phyloP scores from a whole-genome alignment of 2,797 vertebrate species.

The Tangara arthus region DNA sequence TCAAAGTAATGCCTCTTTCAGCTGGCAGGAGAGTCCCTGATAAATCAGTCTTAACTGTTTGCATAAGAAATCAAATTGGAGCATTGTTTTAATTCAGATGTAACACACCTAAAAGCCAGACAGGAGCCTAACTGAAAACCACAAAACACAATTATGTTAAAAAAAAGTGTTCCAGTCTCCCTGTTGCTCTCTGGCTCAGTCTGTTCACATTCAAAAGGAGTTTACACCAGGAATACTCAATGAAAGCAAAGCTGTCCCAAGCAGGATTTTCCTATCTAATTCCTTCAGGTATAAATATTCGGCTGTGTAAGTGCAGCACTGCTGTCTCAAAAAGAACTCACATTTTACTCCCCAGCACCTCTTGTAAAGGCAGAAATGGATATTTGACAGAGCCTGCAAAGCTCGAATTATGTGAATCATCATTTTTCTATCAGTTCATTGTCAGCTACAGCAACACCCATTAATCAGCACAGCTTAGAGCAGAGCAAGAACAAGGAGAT shows the following conservation, averaged over 20 bases:
- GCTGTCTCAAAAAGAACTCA: not conserved
- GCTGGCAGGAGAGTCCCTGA: not conserved
- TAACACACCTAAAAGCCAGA: not conserved
- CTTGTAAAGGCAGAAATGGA: not conserved
- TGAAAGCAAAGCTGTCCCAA: not conserved
- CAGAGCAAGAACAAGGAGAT: not conserved
- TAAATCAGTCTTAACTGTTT: not conserved
- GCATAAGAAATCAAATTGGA: not conserved
- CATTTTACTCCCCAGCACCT: not conserved
- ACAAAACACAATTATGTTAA: not conserved
- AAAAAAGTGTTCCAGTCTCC: not conserved
- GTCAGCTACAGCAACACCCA: constrained; percentile 30
- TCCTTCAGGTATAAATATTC: not conserved
- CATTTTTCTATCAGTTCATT: constrained; percentile 36
- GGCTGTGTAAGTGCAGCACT: not conserved
- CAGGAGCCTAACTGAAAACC: not conserved
- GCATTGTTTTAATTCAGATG: not conserved
- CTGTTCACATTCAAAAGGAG: not conserved
- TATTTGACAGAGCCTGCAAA: constrained; percentile 28
- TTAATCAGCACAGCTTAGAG: not conserved
- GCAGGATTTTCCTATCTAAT: not conserved
- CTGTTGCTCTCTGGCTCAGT: not conserved
- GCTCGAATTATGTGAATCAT: constrained; percentile 6
- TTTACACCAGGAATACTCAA: not conserved
- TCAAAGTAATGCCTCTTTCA: not conserved